Conservation (phyloP, 2,113 vertebrate species). For the Poeciliopsis turrubarensis region DNA sequence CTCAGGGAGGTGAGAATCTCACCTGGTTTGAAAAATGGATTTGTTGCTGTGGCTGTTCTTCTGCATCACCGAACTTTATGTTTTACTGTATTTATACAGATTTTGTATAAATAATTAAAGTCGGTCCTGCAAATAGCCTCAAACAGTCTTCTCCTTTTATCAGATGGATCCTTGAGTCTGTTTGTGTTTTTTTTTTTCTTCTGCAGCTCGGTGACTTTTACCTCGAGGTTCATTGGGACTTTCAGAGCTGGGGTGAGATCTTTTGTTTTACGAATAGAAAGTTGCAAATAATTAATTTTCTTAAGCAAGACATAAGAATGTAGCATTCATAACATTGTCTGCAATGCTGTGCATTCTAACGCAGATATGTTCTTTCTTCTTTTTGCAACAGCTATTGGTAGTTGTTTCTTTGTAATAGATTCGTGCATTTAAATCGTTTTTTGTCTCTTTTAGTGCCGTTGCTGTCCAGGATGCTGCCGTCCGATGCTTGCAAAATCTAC, state of each 20-base stretch:
- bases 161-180: neutral
- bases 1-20: conserved; percentile 87
- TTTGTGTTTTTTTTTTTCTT: conserved; percentile 25
- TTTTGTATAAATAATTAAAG: neutral
- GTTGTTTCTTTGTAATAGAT: neutral
- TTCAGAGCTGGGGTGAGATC: conserved; percentile 98
- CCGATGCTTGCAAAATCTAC: conserved; percentile 98
- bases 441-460: conserved; percentile 87
- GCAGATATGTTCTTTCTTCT: neutral
- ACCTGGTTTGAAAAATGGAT: neutral
- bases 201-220: conserved; percentile 96
- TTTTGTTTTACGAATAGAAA: neutral
- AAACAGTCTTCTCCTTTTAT: neutral
- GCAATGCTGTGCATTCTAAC: no score
- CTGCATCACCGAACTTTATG: neutral
- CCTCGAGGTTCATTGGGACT: conserved; percentile 98
- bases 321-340: neutral
- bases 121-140: neutral
- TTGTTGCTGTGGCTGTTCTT: no score
- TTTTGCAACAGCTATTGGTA: neutral
- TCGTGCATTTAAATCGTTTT: neutral
- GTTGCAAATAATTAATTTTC: no score
- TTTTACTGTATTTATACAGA: neutral
- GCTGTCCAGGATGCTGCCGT: conserved; percentile 96
- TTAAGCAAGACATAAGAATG: neutral